Evolutionary conservation across 2,888 invertebrate genomes (phyloP).

Genomic region (Lycia hirtaria): DNA sequence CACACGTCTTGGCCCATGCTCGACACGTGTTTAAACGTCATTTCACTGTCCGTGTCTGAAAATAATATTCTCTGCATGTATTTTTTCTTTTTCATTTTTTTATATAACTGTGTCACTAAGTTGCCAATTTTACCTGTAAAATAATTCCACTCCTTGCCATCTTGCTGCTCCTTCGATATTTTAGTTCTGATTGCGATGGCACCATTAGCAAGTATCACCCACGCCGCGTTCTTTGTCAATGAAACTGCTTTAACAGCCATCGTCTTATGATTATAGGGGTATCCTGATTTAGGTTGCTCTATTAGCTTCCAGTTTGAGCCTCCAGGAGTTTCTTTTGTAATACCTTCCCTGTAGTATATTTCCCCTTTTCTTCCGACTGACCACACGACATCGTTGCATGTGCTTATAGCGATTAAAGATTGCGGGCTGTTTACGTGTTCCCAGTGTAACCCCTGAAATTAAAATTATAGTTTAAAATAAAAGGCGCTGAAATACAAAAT

Average conservation of each 20-base stretch:
- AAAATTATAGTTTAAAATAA: too few relatives aligned
- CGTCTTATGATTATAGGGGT: conserved; percentile 64
- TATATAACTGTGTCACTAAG: conserved; percentile 63
- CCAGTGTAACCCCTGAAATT: conserved; percentile 89
- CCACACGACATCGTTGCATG: conserved; percentile 91
- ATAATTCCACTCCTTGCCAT: conserved; percentile 94
- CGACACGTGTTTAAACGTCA: conserved; percentile 89
- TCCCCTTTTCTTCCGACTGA: conserved; percentile 94
- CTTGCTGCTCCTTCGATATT: conserved; percentile 90
- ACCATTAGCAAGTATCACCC: conserved; percentile 92
- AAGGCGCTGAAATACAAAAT: too few relatives aligned
- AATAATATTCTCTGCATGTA: conserved; percentile 35
- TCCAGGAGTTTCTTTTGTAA: conserved; percentile 87
- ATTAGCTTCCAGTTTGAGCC: conserved; percentile 92
- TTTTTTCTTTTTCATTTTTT: conserved; percentile 23
- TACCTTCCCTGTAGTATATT: conserved; percentile 92
- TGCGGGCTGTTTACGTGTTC: conserved; percentile 93
- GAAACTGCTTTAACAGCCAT: conserved; percentile 89
- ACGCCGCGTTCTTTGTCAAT: conserved; percentile 89
- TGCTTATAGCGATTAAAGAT: conserved; percentile 90
- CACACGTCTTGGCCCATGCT: conserved; percentile 90
- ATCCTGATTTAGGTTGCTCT: conserved; percentile 84
- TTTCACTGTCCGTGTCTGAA: conserved; percentile 65
- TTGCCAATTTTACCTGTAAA: conserved; percentile 65
- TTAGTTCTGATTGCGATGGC: conserved; percentile 91